A percentile compares a stretch with the other conserved stretches of the same genome.
These are phyloP conservation scores for Capreolus pygargus DNA, from an alignment of 2,113 vertebrate genomes.

Conservation along the genomic window DNA sequence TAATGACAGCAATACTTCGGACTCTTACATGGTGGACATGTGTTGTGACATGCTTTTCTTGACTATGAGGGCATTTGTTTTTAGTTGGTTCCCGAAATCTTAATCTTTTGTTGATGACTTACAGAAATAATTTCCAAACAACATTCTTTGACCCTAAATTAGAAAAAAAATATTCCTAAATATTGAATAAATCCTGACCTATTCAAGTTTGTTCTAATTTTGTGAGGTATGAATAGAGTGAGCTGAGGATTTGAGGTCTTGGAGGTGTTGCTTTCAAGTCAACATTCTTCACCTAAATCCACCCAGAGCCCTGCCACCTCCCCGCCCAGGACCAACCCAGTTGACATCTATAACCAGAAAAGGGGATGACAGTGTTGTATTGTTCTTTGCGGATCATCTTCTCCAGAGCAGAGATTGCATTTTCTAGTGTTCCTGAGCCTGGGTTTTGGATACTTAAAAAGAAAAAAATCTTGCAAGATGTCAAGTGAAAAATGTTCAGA, in stretches of 20 bases:
- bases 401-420: not conserved
- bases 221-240: not conserved
- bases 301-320: rapidly evolving
- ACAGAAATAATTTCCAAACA: not conserved
- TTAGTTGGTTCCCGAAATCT: not conserved
- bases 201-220: not conserved
- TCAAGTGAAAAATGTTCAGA: not conserved
- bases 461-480: not conserved
- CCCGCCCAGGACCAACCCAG: rapidly evolving
- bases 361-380: not conserved
- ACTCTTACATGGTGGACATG: not conserved
- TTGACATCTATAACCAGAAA: not conserved
- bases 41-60: not conserved
- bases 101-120: not conserved
- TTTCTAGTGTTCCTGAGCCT: not conserved
- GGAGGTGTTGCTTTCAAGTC: not conserved
- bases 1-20: not conserved
- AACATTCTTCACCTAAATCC: not conserved
- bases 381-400: not conserved
- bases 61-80: not conserved
- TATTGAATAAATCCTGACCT: not conserved
- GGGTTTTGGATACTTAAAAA: not conserved
- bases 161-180: not conserved
- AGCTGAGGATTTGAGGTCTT: not conserved
- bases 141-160: not conserved